These are phyloP conservation scores for Thunnus maccoyii DNA, from an alignment of 2,113 vertebrate genomes.

Conservation along the genomic window DNA sequence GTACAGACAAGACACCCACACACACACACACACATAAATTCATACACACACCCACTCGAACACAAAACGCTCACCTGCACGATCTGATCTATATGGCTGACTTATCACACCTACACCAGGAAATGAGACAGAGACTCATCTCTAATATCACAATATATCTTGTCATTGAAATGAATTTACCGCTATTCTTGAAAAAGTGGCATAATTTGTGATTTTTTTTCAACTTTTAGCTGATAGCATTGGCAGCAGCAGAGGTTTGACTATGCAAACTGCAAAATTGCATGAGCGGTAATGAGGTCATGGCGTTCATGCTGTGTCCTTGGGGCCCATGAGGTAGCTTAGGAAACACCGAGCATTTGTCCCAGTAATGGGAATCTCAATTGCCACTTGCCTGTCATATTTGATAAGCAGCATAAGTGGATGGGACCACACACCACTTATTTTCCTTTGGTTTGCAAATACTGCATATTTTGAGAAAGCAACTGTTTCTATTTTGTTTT, in stretches of 20 bases:
- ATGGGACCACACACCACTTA: slow-evolving; percentile 14
- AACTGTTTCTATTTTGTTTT: not conserved
- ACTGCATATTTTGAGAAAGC: slow-evolving; percentile 7
- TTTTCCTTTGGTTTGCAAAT: not conserved
- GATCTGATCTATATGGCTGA: slow-evolving; percentile 20
- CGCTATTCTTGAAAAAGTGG: not conserved
- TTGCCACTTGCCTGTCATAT: slow-evolving; percentile 54
- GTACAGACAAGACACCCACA: not conserved
- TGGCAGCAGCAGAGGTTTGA: not conserved
- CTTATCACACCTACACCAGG: slow-evolving; percentile 21
- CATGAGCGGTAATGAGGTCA: slow-evolving; percentile 41
- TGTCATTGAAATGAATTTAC: not conserved
- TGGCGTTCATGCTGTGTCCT: slow-evolving; percentile 29
- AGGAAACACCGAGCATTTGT: slow-evolving; percentile 21
- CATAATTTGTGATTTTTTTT: not conserved
- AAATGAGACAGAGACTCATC: slow-evolving; percentile 2
- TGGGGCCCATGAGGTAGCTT: slow-evolving; percentile 7
- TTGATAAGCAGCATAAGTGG: slow-evolving; percentile 35
- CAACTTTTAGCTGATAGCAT: not conserved
- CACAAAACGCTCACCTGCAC: slow-evolving; percentile 15
- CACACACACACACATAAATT: not conserved
- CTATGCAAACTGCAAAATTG: not conserved
- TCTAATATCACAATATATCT: not conserved
- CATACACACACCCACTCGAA: not conserved
- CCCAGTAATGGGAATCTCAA: slow-evolving; percentile 57